Conservation (phyloP, 2,113 vertebrate species). For the Alethe diademata region DNA sequence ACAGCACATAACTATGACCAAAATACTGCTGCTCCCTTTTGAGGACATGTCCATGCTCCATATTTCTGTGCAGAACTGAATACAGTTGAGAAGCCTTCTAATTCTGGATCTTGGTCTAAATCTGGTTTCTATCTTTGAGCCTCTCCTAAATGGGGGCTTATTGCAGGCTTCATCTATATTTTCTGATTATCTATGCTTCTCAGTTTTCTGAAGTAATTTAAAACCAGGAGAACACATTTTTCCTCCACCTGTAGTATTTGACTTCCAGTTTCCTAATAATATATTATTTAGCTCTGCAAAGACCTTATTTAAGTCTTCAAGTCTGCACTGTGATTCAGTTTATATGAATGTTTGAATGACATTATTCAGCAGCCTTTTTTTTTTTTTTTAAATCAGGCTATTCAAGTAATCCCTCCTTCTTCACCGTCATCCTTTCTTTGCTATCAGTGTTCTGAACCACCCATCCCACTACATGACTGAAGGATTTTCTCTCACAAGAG, state of each 20-base stretch:
- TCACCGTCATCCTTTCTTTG: background rate
- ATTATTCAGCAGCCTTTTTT: background rate
- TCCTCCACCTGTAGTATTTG: background rate
- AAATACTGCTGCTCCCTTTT: background rate
- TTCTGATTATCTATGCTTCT: background rate
- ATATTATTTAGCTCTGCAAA: background rate
- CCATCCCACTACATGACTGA: background rate
- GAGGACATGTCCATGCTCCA: rapidly evolving
- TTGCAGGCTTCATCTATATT: background rate
- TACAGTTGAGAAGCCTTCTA: background rate
- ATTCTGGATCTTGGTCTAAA: background rate
- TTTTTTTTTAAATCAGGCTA: background rate
- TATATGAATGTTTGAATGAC: background rate
- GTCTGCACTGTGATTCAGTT: background rate
- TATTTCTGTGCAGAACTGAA: background rate
- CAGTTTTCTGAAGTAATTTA: background rate
- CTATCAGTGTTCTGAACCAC: background rate
- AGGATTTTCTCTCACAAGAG: background rate
- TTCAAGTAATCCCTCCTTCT: background rate
- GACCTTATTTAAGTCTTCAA: background rate
- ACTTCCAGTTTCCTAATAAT: background rate
- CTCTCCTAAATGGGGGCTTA: background rate
- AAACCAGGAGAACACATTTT: background rate
- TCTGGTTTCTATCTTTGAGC: background rate
- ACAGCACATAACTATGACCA: background rate